A percentile compares a stretch with the other conserved stretches of the same genome.
Evolutionary conservation across 2,888 invertebrate genomes (phyloP).

Genomic region (Aphidius colemani): DNA sequence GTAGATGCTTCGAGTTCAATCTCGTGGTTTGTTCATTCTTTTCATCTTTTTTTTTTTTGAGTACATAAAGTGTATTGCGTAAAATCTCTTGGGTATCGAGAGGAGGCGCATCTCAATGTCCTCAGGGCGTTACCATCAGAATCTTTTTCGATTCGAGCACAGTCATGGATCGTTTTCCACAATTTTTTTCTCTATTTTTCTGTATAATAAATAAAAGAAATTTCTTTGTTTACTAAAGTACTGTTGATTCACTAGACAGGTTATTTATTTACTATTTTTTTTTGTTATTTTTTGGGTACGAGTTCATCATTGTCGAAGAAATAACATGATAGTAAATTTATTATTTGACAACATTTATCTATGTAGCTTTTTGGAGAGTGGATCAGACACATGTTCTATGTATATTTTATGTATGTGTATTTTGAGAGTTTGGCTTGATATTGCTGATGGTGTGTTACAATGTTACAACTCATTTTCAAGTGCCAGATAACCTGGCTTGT

Average conservation of each 20-base stretch:
- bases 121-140: constrained; percentile 23
- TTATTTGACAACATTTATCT: no score
- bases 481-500: constrained; percentile 36
- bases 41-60: constrained; percentile 26
- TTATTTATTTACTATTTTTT: no score
- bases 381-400: no score
- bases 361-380: no score
- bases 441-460: constrained; percentile 24
- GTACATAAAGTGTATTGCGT: constrained; percentile 39
- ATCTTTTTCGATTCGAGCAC: constrained; percentile 19
- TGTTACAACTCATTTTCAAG: constrained; percentile 37
- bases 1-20: constrained; percentile 10
- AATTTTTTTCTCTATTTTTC: constrained; percentile 11
- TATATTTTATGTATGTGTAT: no score
- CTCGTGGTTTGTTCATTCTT: constrained; percentile 21
- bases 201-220: not conserved
- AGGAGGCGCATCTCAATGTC: constrained; percentile 29
- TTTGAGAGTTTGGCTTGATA: no score
- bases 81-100: constrained; percentile 37
- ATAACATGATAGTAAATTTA: no score
- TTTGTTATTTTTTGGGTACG: no score
- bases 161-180: constrained; percentile 29
- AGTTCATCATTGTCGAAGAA: no score
- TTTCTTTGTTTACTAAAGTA: no score
- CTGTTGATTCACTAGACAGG: not conserved